Percentiles rank a stretch among this genome's conserved stretches.
Conservation (phyloP, 2,113 vertebrate species). For the Protobothrops mucrosquamatus region DNA sequence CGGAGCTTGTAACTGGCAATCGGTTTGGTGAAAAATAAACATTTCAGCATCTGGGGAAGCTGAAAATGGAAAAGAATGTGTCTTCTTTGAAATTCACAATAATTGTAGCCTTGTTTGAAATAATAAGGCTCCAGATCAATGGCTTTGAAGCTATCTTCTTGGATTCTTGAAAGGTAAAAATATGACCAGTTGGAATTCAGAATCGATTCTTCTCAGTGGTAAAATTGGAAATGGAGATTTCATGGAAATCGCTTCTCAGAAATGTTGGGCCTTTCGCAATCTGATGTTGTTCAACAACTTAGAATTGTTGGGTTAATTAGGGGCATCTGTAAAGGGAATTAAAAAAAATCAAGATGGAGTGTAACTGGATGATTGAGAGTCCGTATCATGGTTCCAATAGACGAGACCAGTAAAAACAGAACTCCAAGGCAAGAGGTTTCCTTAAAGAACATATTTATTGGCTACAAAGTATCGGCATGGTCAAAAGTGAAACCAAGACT, state of each 20-base stretch:
- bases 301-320: not conserved
- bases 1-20: not conserved
- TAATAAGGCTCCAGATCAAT: not conserved
- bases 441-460: too few species aligned
- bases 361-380: not conserved
- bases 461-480: too few species aligned
- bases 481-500: too few species aligned
- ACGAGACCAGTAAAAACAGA: too few species aligned
- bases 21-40: not conserved
- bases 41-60: not conserved
- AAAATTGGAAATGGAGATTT: not conserved
- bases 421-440: too few species aligned
- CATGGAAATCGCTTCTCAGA: not conserved
- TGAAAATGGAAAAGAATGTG: not conserved
- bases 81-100: not conserved
- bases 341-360: not conserved
- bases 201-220: not conserved
- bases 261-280: not conserved
- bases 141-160: not conserved
- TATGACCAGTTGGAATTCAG: not conserved
- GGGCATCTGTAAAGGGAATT: not conserved
- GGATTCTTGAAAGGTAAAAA: not conserved
- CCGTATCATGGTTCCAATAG: too few species aligned
- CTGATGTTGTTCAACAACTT: not conserved
- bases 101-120: not conserved